A percentile compares a stretch with the other conserved stretches of the same genome.
These are phyloP conservation scores for Polymixis lichenea DNA, from an alignment of 2,888 invertebrate genomes.

Conservation along the genomic window DNA sequence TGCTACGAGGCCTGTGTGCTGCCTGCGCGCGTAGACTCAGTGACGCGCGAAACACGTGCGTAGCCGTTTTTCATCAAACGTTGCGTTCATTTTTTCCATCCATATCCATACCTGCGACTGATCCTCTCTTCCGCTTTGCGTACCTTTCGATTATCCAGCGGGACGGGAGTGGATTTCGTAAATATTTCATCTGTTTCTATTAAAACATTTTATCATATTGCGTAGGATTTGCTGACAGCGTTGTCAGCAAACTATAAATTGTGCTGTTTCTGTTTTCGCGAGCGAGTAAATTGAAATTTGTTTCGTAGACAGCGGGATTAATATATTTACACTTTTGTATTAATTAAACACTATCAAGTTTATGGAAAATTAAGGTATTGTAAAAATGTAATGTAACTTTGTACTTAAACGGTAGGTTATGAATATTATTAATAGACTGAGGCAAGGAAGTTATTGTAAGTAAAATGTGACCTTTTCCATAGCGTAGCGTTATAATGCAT, in stretches of 20 bases:
- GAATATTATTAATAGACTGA: background rate
- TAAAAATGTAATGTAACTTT: no score
- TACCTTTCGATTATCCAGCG: conserved; percentile 73
- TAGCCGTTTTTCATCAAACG: conserved; percentile 76
- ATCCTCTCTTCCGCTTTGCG: conserved; percentile 72
- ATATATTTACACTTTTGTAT: conserved; percentile 26
- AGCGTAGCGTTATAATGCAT: background rate
- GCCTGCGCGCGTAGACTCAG: conserved; percentile 66
- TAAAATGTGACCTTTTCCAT: background rate
- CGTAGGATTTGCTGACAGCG: conserved; percentile 65
- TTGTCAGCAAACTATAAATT: conserved; percentile 71
- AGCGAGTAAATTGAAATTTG: conserved; percentile 55
- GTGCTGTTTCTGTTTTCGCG: conserved; percentile 51
- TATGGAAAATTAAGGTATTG: no score
- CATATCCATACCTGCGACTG: conserved; percentile 67
- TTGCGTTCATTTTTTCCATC: conserved; percentile 70
- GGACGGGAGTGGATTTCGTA: conserved; percentile 71
- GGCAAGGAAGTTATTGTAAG: background rate
- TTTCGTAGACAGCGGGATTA: conserved; percentile 49
- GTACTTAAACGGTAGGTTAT: background rate
- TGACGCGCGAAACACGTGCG: conserved; percentile 71
- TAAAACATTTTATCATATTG: conserved; percentile 69
- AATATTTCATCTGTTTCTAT: conserved; percentile 70
- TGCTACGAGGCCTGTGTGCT: conserved; percentile 45
- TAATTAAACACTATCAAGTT: conserved; percentile 2